Base-by-base conservation (phyloP, 2,797 vertebrate genomes). In the Tragelaphus oryx region DNA sequence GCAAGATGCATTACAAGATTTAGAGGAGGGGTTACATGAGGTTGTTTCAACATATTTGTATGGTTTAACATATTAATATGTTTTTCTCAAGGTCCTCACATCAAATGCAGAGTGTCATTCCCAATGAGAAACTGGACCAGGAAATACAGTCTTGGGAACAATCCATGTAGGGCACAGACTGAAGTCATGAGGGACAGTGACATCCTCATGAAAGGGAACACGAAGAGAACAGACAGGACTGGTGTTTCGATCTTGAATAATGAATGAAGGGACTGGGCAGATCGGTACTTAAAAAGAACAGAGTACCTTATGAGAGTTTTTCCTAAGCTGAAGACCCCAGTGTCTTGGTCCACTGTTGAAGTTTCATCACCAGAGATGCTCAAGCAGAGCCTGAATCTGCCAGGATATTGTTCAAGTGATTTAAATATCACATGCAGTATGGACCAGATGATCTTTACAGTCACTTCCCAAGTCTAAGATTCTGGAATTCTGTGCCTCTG, bases 401-500 rank as follows among this genome's bases (percentile, higher is more conserved):
- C 80, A 96, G 54, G 44, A 65, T 11, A 52, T 1, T 37, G 76
- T 89, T 68, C 28, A 54, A 37, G 16, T 75, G 59, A 84, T 41
- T 85, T n/a, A 55, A 41, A 28, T 52, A 80, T 20, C 20, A 52
- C 28, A 24, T 44, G n/a, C n/a, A 22, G 3, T 26, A 62, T 8
- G 33, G 50, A 79, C 68, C 74, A 55, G 28, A 52, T 12, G 93
- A 62, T 22, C 91, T 89, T 87, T 68, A 85, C 57, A 80, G 83
- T 79, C 85, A 26, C 37, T 89, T 85, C n/a, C 41, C 82, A 92
- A 52, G 81, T 48, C 50, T 87, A 74, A 87, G 37, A 59, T 50
- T 78, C 44, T 92, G 57, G 60, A 30, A 93, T 41, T 65, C 52
- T 59, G 37, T 12, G 90, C 41, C 80, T 89, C 86, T 83, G n/a